These are phyloP conservation scores for Drosophila nr. fundita DNA, from an alignment of 2,888 invertebrate species.

Conservation along the genomic window DNA sequence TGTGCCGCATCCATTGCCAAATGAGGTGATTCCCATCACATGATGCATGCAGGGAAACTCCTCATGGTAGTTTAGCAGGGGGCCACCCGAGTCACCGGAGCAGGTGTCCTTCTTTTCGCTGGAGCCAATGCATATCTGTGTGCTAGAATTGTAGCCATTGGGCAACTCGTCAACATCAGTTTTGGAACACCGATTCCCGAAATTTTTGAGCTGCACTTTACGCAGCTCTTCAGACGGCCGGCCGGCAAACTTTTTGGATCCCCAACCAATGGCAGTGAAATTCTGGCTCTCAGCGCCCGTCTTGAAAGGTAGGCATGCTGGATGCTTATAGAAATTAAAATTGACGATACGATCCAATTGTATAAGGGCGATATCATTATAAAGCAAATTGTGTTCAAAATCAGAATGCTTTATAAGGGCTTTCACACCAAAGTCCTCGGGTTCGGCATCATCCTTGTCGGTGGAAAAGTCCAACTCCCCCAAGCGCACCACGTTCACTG, in stretches of 20 bases:
- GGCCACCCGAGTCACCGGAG: conserved; percentile 81
- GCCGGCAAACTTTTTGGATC: conserved; percentile 83
- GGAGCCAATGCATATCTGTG: conserved; percentile 77
- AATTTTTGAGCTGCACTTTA: conserved; percentile 86
- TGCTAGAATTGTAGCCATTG: conserved; percentile 55
- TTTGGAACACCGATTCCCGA: conserved; percentile 63
- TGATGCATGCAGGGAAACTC: conserved; percentile 74
- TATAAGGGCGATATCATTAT: conserved; percentile 87
- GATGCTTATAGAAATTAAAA: conserved; percentile 84
- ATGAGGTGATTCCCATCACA: conserved; percentile 76
- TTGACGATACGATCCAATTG: conserved; percentile 82
- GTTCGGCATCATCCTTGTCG: conserved; percentile 74
- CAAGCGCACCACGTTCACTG: conserved; percentile 73
- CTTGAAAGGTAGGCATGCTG: conserved; percentile 85
- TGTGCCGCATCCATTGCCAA: conserved; percentile 64
- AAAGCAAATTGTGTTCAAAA: conserved; percentile 83
- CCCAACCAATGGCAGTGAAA: conserved; percentile 86
- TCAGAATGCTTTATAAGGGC: conserved; percentile 82
- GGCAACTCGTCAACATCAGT: conserved; percentile 55
- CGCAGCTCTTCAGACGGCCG: conserved; percentile 83
- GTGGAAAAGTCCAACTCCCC: conserved; percentile 80
- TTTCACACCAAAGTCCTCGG: conserved; percentile 78
- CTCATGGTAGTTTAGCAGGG: conserved; percentile 68
- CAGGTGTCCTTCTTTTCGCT: conserved; percentile 73
- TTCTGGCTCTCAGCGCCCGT: conserved; percentile 40